phyloP scores from a whole-genome alignment of 2,113 vertebrate species.

The Labeo catla region DNA sequence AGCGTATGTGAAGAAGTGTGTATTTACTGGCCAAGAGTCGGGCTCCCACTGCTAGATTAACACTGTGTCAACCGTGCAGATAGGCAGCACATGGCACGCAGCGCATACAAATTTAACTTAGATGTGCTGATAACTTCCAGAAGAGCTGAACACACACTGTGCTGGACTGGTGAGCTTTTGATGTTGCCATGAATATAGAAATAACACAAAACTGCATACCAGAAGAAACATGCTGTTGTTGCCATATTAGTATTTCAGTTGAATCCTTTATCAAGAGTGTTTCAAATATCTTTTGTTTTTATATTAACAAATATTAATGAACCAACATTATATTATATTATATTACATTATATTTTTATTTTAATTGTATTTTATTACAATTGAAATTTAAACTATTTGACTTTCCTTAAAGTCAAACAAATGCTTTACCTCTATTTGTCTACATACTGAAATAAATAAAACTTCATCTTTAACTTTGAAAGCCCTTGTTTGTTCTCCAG shows the following conservation, averaged over 20 bases:
- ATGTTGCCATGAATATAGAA: conserved; percentile 41
- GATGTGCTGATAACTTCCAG: conserved; percentile 51
- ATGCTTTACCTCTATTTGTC: background rate
- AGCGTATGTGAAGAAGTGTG: background rate
- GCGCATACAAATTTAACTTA: conserved; percentile 59
- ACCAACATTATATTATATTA: background rate
- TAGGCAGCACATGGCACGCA: conserved; percentile 44
- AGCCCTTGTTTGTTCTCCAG: background rate
- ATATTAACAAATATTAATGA: background rate
- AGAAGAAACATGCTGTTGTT: conserved; percentile 30
- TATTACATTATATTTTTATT: no score
- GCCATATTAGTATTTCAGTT: conserved; percentile 24
- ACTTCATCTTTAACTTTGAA: background rate
- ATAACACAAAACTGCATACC: conserved; percentile 18
- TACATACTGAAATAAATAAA: background rate
- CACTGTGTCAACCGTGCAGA: conserved; percentile 41
- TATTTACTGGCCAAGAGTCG: conserved; percentile 18
- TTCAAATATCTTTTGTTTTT: background rate
- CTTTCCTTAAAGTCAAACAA: no score
- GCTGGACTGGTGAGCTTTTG: conserved; percentile 43
- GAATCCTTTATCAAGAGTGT: background rate
- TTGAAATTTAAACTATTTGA: no score
- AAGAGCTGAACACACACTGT: conserved; percentile 36
- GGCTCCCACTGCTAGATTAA: conserved; percentile 47
- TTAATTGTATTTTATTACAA: no score